Percentiles rank a stretch among this genome's conserved stretches.
Conservation (phyloP, 2,888 invertebrate species). For the Anaspis maculata region DNA sequence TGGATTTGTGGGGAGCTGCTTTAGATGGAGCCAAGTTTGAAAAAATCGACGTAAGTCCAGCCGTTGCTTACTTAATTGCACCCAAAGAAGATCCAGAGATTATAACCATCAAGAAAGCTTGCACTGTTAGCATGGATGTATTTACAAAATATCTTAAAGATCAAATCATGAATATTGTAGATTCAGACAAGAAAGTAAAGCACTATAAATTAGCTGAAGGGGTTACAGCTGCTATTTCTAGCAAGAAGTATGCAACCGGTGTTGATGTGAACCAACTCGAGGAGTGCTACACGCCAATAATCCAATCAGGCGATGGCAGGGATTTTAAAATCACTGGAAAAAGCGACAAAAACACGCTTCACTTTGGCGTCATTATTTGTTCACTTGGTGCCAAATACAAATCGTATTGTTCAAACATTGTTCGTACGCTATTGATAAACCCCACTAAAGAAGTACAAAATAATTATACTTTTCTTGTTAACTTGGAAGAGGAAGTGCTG, state of each 20-base stretch:
- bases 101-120: conserved; percentile 84
- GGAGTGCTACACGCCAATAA: conserved; percentile 97
- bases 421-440: conserved; percentile 94
- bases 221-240: conserved; percentile 86
- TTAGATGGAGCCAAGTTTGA: conserved; percentile 74
- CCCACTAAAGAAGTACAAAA: conserved; percentile 72
- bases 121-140: conserved; percentile 86
- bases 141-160: conserved; percentile 95
- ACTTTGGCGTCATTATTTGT: conserved; percentile 94
- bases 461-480: conserved; percentile 86
- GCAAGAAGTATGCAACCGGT: conserved; percentile 90
- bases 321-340: conserved; percentile 88
- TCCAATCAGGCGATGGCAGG: conserved; percentile 98
- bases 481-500: conserved; percentile 83
- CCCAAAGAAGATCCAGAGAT: conserved; percentile 93
- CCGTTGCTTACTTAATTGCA: conserved; percentile 81
- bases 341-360: conserved; percentile 87
- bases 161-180: conserved; percentile 97
- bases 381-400: conserved; percentile 92
- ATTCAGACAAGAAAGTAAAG: conserved; percentile 96
- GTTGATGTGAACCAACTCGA: conserved; percentile 86
- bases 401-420: conserved; percentile 96
- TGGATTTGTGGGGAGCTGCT: conserved; percentile 79
- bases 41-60: conserved; percentile 76
- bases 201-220: conserved; percentile 93